Conservation (phyloP, 2,888 invertebrate species). For the Watsonalla binaria region DNA sequence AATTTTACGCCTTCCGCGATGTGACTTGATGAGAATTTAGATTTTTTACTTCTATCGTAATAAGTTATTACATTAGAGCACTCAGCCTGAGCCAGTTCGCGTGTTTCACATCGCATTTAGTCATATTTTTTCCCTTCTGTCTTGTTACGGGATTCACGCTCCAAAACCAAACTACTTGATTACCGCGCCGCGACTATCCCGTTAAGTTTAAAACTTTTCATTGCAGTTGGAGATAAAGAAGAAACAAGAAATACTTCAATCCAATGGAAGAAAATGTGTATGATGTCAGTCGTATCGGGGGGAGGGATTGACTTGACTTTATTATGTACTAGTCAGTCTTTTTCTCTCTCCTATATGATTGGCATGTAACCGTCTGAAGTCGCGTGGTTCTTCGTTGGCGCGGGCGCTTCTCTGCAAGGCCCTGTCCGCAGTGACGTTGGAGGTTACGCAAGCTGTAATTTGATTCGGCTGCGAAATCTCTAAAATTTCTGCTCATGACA, state of each 20-base stretch:
- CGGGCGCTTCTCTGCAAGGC: conserved; percentile 16
- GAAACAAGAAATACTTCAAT: conserved; percentile 24
- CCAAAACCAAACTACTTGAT: conserved; percentile 13
- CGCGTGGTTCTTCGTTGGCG: conserved; percentile 13
- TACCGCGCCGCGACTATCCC: conserved; percentile 16
- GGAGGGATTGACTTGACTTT: conserved; percentile 83
- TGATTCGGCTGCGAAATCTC: conserved; percentile 70
- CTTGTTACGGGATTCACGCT: conserved; percentile 47
- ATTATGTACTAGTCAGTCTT: conserved; percentile 82
- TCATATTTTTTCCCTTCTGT: conserved; percentile 40
- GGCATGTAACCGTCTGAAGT: conserved; percentile 60
- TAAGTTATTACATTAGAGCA: conserved; percentile 20
- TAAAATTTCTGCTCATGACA: conserved; percentile 71
- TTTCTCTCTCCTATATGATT: conserved; percentile 87
- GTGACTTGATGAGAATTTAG: conserved; percentile 54
- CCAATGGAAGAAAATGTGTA: conserved; percentile 32
- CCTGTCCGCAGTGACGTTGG: conserved; percentile 73
- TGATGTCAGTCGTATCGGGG: conserved; percentile 78
- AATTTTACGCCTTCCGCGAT: conserved; percentile 71
- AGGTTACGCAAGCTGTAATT: conserved; percentile 71
- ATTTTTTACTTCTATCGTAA: conserved; percentile 29
- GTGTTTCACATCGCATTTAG: conserved; percentile 26
- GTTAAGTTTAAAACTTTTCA: conserved; percentile 24
- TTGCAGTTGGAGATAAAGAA: conserved; percentile 40
- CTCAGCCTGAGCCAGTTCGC: conserved; percentile 26